phyloP scores from a whole-genome alignment of 2,113 vertebrate species.

The Delphinapterus leucas region DNA sequence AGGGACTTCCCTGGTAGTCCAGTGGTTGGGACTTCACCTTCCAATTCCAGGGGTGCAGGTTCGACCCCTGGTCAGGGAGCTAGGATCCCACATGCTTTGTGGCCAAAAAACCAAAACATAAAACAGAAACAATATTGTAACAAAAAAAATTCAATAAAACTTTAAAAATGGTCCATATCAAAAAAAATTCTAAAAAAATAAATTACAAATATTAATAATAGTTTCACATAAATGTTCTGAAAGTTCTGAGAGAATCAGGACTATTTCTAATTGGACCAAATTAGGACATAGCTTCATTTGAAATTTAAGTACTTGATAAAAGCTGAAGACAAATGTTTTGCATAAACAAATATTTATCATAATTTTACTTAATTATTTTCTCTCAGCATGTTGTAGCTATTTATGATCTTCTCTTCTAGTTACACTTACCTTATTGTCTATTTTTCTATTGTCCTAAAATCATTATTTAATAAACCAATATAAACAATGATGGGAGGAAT shows the following conservation, averaged over 20 bases:
- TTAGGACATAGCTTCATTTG: background rate
- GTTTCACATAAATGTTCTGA: background rate
- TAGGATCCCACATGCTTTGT: too few species aligned
- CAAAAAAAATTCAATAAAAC: too few species aligned
- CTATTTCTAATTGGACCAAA: background rate
- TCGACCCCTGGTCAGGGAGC: too few species aligned
- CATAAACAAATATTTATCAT: background rate
- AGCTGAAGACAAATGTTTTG: background rate
- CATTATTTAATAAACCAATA: background rate
- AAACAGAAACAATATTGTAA: too few species aligned
- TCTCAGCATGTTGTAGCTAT: background rate
- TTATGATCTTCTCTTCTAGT: background rate
- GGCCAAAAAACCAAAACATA: too few species aligned
- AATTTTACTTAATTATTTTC: background rate
- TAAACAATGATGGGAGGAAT: background rate
- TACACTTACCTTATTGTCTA: background rate
- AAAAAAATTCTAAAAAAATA: too few species aligned
- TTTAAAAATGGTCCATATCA: too few species aligned
- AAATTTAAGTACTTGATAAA: background rate
- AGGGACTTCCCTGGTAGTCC: background rate
- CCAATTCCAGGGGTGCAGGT: too few species aligned
- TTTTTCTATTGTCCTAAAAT: background rate
- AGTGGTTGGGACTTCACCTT: too few species aligned
- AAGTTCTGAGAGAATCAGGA: background rate
- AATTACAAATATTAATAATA: background rate